phyloP scores from a whole-genome alignment of 2,113 vertebrate species.

The Glareola pratincola region DNA sequence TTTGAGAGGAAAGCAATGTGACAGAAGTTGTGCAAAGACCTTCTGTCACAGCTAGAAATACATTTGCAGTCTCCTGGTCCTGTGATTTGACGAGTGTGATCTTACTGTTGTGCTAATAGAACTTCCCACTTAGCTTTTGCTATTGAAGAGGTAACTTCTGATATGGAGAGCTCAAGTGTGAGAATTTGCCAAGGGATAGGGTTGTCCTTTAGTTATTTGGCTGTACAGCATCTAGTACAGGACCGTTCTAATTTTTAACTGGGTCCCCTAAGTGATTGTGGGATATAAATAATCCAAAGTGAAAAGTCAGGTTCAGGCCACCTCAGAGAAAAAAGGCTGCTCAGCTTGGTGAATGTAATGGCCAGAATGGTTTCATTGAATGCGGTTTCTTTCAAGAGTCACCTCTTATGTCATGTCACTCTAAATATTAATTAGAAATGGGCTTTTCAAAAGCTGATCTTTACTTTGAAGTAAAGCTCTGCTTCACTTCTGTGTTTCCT shows the following conservation, averaged over 20 bases:
- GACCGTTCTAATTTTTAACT: background rate
- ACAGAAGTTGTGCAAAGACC: background rate
- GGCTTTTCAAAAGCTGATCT: background rate
- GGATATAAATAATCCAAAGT: background rate
- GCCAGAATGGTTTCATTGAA: background rate
- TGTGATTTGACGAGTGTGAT: background rate
- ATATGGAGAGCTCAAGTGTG: background rate
- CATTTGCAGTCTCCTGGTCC: background rate
- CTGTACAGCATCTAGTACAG: background rate
- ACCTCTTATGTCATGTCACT: background rate
- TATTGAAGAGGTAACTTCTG: background rate
- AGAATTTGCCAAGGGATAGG: background rate
- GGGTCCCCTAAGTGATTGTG: background rate
- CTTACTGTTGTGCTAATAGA: background rate
- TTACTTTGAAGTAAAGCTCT: background rate
- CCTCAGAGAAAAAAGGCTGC: background rate
- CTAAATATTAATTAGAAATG: background rate
- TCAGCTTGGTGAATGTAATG: background rate
- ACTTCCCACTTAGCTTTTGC: background rate
- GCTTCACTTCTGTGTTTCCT: background rate
- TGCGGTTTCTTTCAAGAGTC: background rate
- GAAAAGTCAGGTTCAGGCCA: background rate
- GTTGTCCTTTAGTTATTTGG: background rate
- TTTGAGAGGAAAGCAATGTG: background rate
- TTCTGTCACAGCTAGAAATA: background rate